Base-by-base conservation (phyloP, 2,113 vertebrate species). In the Balaenoptera acutorostrata region DNA sequence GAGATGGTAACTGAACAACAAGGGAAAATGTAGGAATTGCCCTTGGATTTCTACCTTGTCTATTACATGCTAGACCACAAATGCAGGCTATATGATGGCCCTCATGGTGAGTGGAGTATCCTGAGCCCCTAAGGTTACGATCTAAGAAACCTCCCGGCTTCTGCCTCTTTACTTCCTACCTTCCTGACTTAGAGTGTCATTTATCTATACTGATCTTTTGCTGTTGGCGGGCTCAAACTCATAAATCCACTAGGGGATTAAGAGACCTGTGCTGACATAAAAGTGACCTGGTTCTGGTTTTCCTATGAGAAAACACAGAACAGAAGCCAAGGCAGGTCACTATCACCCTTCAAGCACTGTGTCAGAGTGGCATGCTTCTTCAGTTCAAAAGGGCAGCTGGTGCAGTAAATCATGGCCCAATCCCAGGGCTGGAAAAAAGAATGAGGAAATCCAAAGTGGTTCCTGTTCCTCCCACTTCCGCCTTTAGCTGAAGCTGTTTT, bases 291-390 rank as follows among this genome's bases (percentile, higher is more conserved):
- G 80, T 86, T 91, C 77, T 21, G 86, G 33, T 68, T 46, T 39
- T 97, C 91, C 89, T 88, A 13, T 1, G 88, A 84, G 95, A 91
- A 97, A 97, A 93, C 0, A 81, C 14, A 55, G 82, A 96, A 92
- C 0, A 69, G 80, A 98, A 97, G 80, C 91, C 95, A 87, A 44
- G 69, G 4, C 36, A 89, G 96, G 88, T 91, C 93, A 90, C 44
- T 13, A 72, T 89, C 95, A 82, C 93, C 90, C 92, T 78, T 44
- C 39, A 15, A 61, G 49, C 2, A 18, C 83, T 77, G 23, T n/a
- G 29, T 69, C 77, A 63, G 75, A 17, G 74, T 0, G 27, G 64
- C 5, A 6, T 17, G 23, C 36, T 27, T 84, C 39, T 18, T 52
- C 39, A 31, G 59, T 8, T 72, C 41, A 71, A 57, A 72, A 29